Base-by-base conservation (phyloP, 2,113 vertebrate species). In the Larimichthys polyactis region DNA sequence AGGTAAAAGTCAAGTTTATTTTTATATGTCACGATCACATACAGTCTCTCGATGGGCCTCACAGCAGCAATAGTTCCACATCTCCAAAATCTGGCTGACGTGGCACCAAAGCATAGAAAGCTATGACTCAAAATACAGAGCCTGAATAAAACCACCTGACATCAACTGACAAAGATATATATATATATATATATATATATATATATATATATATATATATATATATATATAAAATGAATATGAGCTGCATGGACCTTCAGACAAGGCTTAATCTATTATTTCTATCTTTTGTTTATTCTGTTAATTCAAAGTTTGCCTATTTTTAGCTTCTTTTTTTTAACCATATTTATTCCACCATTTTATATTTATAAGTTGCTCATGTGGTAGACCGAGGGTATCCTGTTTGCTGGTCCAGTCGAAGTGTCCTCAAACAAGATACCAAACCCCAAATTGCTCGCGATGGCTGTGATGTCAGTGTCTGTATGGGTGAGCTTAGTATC, bases 1-100 rank as follows among this genome's bases (percentile, higher is more conserved):
- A 81, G 64, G 74, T 75, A 36, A 79, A 78, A 75, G 43, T 68
- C 19, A 60, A 60, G 46, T 81, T 67, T 67, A 78, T 64, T 67
- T 64, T 71, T 72, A 85, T 19, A 68, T 1, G 27, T 54, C 16
- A 46, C 27, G 17, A 55, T 74, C 48, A n/a, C 27, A 67, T 24
- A 10, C 4, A 54, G 36, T 12, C 19, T 63, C 36, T 48, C 36
- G 43, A 17, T 67, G 48, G 55, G 19, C 51, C n/a, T 7, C 43
- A 11, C 63, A 66, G 22, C n/a, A 46, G 62, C 11, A 44, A 3
- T 11, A 17, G 19, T n/a, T 63, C 60, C 20, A 43, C 60, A n/a
- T 11, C 44, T 46, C 44, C 14, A 46, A 5, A 58, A 15, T n/a
- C 55, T 58, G 22, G 55, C 20, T 22, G n/a, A 24, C 54, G 24